Evolutionary conservation across 2,888 invertebrate genomes (phyloP), one percentile per base, ranked within the genome.

Genomic region (Spilarctia lutea): DNA sequence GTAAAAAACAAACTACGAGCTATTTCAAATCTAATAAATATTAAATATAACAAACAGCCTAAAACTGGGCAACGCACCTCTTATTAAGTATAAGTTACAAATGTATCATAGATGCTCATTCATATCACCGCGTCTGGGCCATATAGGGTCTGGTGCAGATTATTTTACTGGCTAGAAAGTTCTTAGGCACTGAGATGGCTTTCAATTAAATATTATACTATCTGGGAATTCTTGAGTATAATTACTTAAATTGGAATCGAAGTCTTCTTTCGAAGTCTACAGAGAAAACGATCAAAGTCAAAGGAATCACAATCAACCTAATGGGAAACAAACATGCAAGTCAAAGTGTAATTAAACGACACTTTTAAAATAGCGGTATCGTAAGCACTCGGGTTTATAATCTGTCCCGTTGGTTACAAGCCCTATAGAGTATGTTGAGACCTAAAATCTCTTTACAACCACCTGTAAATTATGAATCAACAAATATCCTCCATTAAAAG

Each of bases 101-200:
- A 85, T 85, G 83, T 81, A 81, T 75, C 73, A 68, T 42, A 45
- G 75, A 75, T 79, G 68, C 72, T 79, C 89, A 89, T 89, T 89
- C 88, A 89, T 88, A 83, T 81, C 76, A 72, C 66, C 65, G 78
- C 79, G 82, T 81, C 82, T 83, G 79, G 77, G 73, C 71, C 56
- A 67, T 74, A 75, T 71, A 67, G 42, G 69, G 72, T 30, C 52
- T 30, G 30, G 56, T 67, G 27, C 30, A 48, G 33, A 71, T 35
- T n/a, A 42, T 6, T 39, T 65, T 68, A 11, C 8, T 33, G 35
- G 52, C 73, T 73, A 69, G 68, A 73, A 73, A 63, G 63, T 30
- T 63, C 63, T 18, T 18, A 30, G 16, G 4, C 27, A 16, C 63
- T 63, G 30, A 30, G 30, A 16, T 30, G 27, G 63, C 30, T 63